Base-by-base conservation (phyloP, 2,113 vertebrate genomes). In the Dipodomys spectabilis region DNA sequence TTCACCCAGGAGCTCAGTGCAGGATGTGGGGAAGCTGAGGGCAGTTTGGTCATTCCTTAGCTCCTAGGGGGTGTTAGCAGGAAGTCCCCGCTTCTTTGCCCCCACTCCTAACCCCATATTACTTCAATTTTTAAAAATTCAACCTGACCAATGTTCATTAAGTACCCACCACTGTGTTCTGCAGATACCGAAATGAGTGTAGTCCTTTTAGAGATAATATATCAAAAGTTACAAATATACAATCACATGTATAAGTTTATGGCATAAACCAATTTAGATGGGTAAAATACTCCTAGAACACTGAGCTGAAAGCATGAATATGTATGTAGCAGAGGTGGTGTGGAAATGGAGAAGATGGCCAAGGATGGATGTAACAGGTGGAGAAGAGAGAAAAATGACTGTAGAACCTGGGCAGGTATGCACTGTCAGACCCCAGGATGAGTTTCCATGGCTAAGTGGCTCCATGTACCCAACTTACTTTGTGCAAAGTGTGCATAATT, bases 21-120 rank as follows among this genome's bases (percentile, higher is more conserved):
- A 67, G 75, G 94, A 94, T 92, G 86, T 84, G 18, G 88, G 65
- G 80, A 71, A 49, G 85, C 78, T n/a, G 32, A 79, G 91, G 83
- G 87, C 62, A 23, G 49, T 28, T 79, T 91, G 83, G 78, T 28
- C 82, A 67, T 49, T 72, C 39, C n/a, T 53, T 57, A 15, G 13
- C 62, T 73, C 73, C 57, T 25, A 64, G 86, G 81, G 64, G 86
- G 84, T 53, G 5, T 25, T 62, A 7, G 44, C 49, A 39, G 10
- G 82, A 45, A 23, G 39, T 68, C 49, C 35, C 65, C 44, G 32
- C 49, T 57, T 69, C 22, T 45, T 0, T n/a, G n/a, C 30, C 77
- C 68, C 7, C 9, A 35, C 10, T 22, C 44, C 44, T 57, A 35
- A 16, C 30, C 67, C 28, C n/a, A 15, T 0, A 45, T 85, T 19